Evolutionary conservation across 1,140 invertebrate species (phyloP), one percentile per base, ranked within the genome.

Genomic region (Riptortus pedestris): DNA sequence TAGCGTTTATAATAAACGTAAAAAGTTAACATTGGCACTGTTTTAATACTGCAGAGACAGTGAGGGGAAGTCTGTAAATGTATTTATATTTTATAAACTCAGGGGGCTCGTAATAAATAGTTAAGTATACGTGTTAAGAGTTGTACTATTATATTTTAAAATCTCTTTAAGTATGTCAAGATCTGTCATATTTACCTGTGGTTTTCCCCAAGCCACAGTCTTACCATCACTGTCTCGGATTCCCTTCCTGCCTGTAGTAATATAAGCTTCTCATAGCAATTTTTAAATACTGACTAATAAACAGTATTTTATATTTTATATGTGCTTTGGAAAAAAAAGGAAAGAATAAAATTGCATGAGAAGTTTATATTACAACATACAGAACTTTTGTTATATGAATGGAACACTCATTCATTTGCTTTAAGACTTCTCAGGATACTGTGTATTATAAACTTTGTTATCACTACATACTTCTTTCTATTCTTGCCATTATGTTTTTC

Each of bases 281-380:
- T 55, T 55, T 9, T 55, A 55, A 55, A 55, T 55, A 55, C 51
- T 55, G 51, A 55, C 0, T 24, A 24, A 24, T 55, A 24, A 24
- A 55, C 51, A 55, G 51, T 55, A 55, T 55, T 27, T 55, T 55
- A 55, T 55, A 55, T 55, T 55, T 55, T 55, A 24, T 55, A 55
- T 55, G 51, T 24, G 12, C 20, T 55, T 55, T 26, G 16, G 26
- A 55, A 14, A 7, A 38, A 38, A 38, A 38, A 38, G 14, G 14
- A 38, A 38, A 7, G 14, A 38, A 38, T 38, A 38, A 38, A 38
- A 38, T 7, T 7, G 31, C 5, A 7, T 14, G 5, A 14, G 31
- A 7, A 38, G 14, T 14, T 38, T 14, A 38, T 38, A 38, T 38
- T 5, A 38, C 14, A 7, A 38, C 31, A 38, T 7, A 38, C 14